Conservation (phyloP, 2,797 vertebrate genomes). For the Melanotaenia maccullochi region DNA sequence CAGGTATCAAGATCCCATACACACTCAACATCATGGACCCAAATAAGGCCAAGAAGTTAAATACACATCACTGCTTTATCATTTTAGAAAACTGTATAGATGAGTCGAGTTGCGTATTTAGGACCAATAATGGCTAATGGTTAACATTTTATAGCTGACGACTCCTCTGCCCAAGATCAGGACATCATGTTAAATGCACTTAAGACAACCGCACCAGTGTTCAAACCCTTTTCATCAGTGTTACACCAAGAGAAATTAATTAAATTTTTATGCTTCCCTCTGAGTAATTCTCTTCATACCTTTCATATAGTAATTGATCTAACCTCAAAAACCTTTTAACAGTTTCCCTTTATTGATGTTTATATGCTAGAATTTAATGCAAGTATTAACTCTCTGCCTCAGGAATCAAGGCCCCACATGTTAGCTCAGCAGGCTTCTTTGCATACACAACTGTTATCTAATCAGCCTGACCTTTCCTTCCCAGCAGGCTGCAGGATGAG, state of each 20-base stretch:
- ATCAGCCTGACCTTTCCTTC: conserved; percentile 72
- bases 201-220: background rate
- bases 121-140: conserved; percentile 12
- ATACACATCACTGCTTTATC: background rate
- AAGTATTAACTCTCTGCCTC: conserved; percentile 36
- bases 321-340: background rate
- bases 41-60: background rate
- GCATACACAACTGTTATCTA: conserved; percentile 75
- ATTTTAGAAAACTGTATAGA: background rate
- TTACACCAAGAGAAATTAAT: background rate
- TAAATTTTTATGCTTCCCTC: too few species aligned
- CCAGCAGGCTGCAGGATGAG: conserved; percentile 62
- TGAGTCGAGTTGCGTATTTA: conserved; percentile 17
- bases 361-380: background rate
- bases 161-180: conserved; percentile 32
- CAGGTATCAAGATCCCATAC: conserved; percentile 12
- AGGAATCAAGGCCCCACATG: conserved; percentile 28
- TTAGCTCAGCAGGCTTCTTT: conserved; percentile 59
- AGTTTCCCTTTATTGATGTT: conserved; percentile 6
- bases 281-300: background rate
- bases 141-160: background rate
- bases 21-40: background rate
- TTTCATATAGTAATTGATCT: conserved; percentile 9
- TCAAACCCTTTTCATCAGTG: background rate
- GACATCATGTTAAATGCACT: background rate